Conservation (phyloP, 2,797 vertebrate genomes). For the Myoxocephalus aenaeus region DNA sequence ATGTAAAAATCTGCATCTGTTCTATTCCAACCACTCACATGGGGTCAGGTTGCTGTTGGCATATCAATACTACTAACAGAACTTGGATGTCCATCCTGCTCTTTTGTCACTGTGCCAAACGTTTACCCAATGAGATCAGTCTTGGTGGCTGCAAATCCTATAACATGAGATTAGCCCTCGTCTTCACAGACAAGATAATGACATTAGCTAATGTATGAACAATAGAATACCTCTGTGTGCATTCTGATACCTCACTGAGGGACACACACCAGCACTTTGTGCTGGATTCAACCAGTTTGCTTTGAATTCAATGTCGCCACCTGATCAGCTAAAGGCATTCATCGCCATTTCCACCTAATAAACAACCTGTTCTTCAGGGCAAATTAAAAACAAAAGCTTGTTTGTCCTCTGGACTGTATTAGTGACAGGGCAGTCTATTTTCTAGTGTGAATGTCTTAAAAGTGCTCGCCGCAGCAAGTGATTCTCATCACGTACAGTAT, state of each 20-base stretch:
- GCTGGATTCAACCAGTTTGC: slow-evolving; percentile 51
- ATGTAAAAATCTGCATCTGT: slow-evolving; percentile 55
- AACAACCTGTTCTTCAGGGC: slow-evolving; percentile 17
- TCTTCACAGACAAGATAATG: slow-evolving; percentile 84
- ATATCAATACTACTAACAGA: slow-evolving; percentile 70
- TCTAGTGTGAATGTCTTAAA: slow-evolving; percentile 52
- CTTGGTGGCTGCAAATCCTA: slow-evolving; percentile 84
- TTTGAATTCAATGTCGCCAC: slow-evolving; percentile 44
- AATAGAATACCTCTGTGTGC: slow-evolving; percentile 74
- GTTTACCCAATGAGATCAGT: slow-evolving; percentile 83
- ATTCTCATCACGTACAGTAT: slow-evolving; percentile 63
- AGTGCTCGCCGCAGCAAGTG: slow-evolving; percentile 34
- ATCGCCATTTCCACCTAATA: slow-evolving; percentile 26
- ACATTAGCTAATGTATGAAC: slow-evolving; percentile 85
- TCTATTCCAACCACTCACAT: slow-evolving; percentile 35
- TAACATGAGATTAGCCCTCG: slow-evolving; percentile 84
- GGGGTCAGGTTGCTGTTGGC: slow-evolving; percentile 67
- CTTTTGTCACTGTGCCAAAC: slow-evolving; percentile 79
- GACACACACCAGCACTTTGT: slow-evolving; percentile 62
- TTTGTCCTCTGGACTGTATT: slow-evolving; percentile 25
- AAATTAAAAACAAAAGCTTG: slow-evolving; percentile 41
- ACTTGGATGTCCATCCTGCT: slow-evolving; percentile 69
- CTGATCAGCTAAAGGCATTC: slow-evolving; percentile 43
- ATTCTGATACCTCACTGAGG: slow-evolving; percentile 64
- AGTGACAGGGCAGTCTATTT: slow-evolving; percentile 39